phyloP scores from a whole-genome alignment of 2,113 vertebrate genomes.

The Natator depressus region DNA sequence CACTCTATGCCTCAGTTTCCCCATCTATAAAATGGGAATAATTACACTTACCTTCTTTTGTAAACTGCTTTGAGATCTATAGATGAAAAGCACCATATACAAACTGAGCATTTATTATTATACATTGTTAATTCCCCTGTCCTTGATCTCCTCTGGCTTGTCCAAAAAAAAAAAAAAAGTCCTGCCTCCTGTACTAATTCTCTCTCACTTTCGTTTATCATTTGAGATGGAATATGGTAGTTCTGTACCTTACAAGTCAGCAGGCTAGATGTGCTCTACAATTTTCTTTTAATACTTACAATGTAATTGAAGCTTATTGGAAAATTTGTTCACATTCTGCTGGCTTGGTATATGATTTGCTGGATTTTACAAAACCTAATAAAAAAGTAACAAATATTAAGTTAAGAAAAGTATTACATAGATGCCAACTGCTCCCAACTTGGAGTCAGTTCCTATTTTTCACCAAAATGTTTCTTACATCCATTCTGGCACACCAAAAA shows the following conservation, averaged over 20 bases:
- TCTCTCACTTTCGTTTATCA: not conserved
- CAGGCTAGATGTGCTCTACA: not conserved
- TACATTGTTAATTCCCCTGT: not conserved
- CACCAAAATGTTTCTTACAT: not conserved
- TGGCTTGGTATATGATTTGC: not conserved
- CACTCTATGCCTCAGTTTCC: not conserved
- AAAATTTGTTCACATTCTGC: not conserved
- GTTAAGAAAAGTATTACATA: not conserved
- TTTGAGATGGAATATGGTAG: not conserved
- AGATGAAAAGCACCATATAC: not conserved
- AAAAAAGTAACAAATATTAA: not conserved
- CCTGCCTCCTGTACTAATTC: not conserved
- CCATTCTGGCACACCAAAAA: not conserved
- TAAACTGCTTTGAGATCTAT: not conserved
- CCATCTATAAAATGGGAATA: not conserved
- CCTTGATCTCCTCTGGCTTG: not conserved
- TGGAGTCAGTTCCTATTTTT: not conserved
- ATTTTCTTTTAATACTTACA: not conserved
- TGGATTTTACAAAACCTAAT: not conserved
- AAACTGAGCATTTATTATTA: not conserved
- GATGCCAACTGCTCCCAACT: not conserved
- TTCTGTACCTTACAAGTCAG: not conserved
- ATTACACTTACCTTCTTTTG: not conserved
- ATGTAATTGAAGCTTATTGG: not conserved
- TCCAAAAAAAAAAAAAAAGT: not conserved